Percentiles rank a stretch among this genome's conserved stretches.
phyloP scores from a whole-genome alignment of 2,797 vertebrate genomes.

The Pristis pectinata region DNA sequence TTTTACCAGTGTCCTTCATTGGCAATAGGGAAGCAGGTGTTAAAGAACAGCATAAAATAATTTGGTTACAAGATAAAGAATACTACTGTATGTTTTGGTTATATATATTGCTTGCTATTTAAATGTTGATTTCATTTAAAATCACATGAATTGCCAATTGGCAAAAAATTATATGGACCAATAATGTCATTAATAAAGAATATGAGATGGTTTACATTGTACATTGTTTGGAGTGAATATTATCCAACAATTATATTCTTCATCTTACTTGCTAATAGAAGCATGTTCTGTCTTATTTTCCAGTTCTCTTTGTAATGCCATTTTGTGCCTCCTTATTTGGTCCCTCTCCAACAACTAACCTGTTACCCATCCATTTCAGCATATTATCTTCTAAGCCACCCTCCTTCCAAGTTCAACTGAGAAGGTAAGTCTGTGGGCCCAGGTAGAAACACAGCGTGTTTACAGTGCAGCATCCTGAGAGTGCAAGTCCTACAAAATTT shows the following conservation, averaged over 20 bases:
- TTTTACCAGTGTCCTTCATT: conserved; percentile 57
- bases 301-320: neutral
- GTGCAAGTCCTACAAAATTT: too few relatives aligned
- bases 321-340: neutral
- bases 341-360: neutral
- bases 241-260: neutral
- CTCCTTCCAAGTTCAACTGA: neutral
- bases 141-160: conserved; percentile 69
- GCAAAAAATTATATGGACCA: conserved; percentile 71
- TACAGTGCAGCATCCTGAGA: too few relatives aligned
- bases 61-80: conserved; percentile 44
- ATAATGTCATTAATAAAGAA: conserved; percentile 75
- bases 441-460: too few relatives aligned
- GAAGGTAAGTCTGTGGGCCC: too few relatives aligned
- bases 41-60: conserved; percentile 42
- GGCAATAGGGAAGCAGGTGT: conserved; percentile 42
- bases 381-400: neutral
- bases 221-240: neutral
- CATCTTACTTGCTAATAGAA: neutral
- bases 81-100: conserved; percentile 56
- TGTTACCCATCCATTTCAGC: neutral
- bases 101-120: conserved; percentile 58
- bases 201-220: conserved; percentile 30
- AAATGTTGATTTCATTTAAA: conserved; percentile 61
- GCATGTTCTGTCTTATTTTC: neutral